A percentile compares a stretch with the other conserved stretches of the same genome.
These are phyloP conservation scores for Drosophila niveifrons DNA, from an alignment of 2,888 invertebrate genomes.

Conservation along the genomic window DNA sequence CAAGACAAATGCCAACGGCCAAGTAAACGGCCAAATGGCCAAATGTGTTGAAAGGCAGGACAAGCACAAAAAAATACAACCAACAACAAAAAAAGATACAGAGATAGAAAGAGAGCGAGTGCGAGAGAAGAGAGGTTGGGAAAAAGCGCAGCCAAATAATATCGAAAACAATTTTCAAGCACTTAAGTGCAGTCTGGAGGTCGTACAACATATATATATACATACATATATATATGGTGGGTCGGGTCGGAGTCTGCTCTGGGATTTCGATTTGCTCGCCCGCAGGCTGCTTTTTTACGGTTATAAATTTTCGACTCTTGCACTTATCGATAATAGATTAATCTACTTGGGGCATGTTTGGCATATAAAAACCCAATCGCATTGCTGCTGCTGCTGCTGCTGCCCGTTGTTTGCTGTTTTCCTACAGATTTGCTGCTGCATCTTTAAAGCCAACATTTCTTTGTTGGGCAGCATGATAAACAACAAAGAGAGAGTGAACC, in stretches of 20 bases:
- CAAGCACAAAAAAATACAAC: slow-evolving; percentile 37
- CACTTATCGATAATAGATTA: slow-evolving; percentile 83
- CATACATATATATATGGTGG: slow-evolving; percentile 19
- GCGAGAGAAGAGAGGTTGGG: not conserved
- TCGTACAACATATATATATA: slow-evolving; percentile 33
- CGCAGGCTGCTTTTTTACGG: slow-evolving; percentile 73
- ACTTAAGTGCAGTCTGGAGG: slow-evolving; percentile 81
- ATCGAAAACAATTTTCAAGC: slow-evolving; percentile 83
- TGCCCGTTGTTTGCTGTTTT: not conserved
- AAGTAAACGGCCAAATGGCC: slow-evolving; percentile 71
- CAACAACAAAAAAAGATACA: slow-evolving; percentile 9
- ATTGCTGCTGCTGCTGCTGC: slow-evolving; percentile 1
- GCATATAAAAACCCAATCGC: slow-evolving; percentile 62
- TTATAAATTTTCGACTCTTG: slow-evolving; percentile 79
- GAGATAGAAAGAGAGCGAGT: not conserved
- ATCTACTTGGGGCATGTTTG: slow-evolving; percentile 79
- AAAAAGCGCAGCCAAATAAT: slow-evolving; percentile 75
- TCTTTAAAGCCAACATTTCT: slow-evolving; percentile 17
- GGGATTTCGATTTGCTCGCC: slow-evolving; percentile 52
- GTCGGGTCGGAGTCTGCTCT: slow-evolving; percentile 23
- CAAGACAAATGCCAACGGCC: slow-evolving; percentile 77
- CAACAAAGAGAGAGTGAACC: not conserved
- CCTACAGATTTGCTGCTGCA: not conserved
- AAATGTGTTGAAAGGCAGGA: slow-evolving; percentile 77
- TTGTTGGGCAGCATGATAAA: not conserved